Evolutionary conservation across 2,888 invertebrate genomes (phyloP).

Genomic region (Erpobdella octoculata): DNA sequence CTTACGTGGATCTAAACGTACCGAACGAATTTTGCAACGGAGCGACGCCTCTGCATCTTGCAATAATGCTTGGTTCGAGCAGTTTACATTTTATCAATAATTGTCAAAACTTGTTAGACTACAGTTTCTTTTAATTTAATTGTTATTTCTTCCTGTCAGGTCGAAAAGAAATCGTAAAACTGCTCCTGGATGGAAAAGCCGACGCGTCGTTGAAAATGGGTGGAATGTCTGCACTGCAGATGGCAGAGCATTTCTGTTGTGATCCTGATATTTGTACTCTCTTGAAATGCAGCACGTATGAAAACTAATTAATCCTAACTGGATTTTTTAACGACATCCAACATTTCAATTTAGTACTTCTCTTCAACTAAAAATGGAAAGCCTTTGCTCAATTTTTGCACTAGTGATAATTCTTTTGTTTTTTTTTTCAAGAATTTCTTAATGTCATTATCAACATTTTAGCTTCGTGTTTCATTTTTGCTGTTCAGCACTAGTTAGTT

Average conservation of each 20-base stretch:
- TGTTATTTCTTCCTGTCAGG: not conserved
- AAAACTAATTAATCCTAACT: not conserved
- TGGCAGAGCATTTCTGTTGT: not conserved
- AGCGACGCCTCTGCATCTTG: constrained; percentile 41
- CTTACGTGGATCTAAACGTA: constrained; percentile 43
- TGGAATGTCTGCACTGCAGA: not conserved
- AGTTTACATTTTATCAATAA: not conserved
- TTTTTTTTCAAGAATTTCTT: too few species aligned
- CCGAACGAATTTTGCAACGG: constrained; percentile 47
- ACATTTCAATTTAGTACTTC: too few species aligned
- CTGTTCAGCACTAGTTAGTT: too few species aligned
- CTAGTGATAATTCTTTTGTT: too few species aligned
- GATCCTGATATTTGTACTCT: not conserved
- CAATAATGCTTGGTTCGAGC: constrained; percentile 34
- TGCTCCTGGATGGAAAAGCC: not conserved
- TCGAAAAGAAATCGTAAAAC: not conserved
- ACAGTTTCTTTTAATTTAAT: not conserved
- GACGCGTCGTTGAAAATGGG: not conserved
- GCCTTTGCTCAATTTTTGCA: too few species aligned
- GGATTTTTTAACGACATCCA: too few species aligned
- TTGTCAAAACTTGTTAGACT: not conserved
- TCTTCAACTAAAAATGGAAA: too few species aligned
- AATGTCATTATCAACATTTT: too few species aligned
- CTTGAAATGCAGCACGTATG: not conserved
- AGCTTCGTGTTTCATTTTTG: too few species aligned